A percentile compares a stretch with the other conserved stretches of the same genome.
phyloP scores from a whole-genome alignment of 1,140 invertebrate genomes.

The Liolophura sinensis region DNA sequence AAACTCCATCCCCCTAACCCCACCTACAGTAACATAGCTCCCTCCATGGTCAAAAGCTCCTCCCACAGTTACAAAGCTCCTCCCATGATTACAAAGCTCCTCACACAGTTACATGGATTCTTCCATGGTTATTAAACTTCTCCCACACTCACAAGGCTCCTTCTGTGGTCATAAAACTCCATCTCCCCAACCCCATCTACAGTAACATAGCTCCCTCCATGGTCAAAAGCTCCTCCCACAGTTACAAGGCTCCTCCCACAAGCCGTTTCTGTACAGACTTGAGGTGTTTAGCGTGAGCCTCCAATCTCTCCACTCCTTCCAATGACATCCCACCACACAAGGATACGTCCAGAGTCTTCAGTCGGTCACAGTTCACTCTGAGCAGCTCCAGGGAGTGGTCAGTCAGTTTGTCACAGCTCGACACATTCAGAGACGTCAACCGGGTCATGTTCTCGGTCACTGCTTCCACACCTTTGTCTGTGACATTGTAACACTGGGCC shows the following conservation, averaged over 20 bases:
- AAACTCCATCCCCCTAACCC: too few relatives aligned
- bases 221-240: too few relatives aligned
- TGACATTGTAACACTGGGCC: slow-evolving; percentile 64
- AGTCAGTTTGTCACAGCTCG: slow-evolving; percentile 71
- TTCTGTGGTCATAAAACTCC: too few relatives aligned
- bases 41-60: too few relatives aligned
- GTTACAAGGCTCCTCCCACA: slow-evolving; percentile 13
- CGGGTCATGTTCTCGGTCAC: slow-evolving; percentile 65
- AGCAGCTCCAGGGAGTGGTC: slow-evolving; percentile 67
- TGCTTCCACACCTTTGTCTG: slow-evolving; percentile 67
- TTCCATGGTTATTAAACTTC: too few relatives aligned
- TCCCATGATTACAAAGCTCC: too few relatives aligned
- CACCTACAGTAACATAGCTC: too few relatives aligned
- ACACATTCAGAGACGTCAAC: slow-evolving; percentile 67
- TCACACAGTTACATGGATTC: too few relatives aligned
- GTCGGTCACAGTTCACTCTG: slow-evolving; percentile 62
- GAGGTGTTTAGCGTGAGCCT: slow-evolving; percentile 23
- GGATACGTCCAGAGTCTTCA: slow-evolving; percentile 66
- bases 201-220: too few relatives aligned
- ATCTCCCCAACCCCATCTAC: too few relatives aligned
- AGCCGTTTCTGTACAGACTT: slow-evolving; percentile 31
- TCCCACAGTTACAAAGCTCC: too few relatives aligned
- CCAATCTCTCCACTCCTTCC: slow-evolving; percentile 42
- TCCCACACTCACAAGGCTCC: too few relatives aligned
- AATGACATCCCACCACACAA: slow-evolving; percentile 65